phyloP scores from a whole-genome alignment of 2,113 vertebrate species.

The Sinocyclocheilus grahami region DNA sequence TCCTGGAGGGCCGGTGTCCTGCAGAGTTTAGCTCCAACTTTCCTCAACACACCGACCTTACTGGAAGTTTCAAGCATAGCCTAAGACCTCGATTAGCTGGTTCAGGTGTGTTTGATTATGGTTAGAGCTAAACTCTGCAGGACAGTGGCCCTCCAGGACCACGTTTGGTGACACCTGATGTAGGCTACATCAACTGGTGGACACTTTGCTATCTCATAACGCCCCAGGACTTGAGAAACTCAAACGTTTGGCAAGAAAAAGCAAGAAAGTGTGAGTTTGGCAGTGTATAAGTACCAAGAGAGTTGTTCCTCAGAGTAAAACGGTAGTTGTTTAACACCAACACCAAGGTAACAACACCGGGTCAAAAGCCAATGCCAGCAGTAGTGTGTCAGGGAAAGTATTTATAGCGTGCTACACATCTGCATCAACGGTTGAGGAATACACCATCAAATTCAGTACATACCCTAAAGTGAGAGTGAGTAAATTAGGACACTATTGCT shows the following conservation, averaged over 20 bases:
- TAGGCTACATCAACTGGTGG: background rate
- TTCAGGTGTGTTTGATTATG: too few relatives aligned
- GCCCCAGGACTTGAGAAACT: background rate
- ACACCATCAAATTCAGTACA: background rate
- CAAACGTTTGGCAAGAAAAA: background rate
- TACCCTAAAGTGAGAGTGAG: background rate
- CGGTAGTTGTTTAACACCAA: background rate
- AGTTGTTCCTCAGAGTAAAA: background rate
- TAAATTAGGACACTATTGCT: conserved; percentile 3
- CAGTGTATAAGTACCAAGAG: background rate
- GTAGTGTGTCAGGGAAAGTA: background rate
- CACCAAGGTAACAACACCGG: background rate
- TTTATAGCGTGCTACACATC: background rate
- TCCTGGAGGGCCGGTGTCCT: too few relatives aligned
- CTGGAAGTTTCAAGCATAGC: too few relatives aligned
- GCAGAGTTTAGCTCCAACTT: too few relatives aligned
- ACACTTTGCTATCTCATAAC: background rate
- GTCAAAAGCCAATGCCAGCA: background rate
- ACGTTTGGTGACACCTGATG: too few relatives aligned
- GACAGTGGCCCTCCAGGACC: too few relatives aligned
- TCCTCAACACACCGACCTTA: too few relatives aligned
- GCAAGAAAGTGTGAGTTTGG: background rate
- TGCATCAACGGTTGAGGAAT: background rate
- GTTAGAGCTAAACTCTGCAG: too few relatives aligned
- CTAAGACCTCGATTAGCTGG: too few relatives aligned